These are phyloP conservation scores for Diploscapter pachys DNA, from an alignment of 1,140 invertebrate species.

Conservation along the genomic window DNA sequence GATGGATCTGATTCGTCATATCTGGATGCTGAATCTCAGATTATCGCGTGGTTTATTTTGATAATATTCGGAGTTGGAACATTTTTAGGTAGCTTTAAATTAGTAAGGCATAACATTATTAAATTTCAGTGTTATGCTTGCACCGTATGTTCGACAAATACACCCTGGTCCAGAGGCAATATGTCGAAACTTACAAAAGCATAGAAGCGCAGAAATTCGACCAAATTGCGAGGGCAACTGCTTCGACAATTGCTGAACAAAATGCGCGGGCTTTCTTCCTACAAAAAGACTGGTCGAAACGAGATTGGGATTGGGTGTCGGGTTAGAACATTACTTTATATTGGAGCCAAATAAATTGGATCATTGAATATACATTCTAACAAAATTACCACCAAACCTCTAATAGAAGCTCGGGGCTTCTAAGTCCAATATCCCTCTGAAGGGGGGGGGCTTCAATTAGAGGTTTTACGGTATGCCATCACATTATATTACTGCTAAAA, in stretches of 20 bases:
- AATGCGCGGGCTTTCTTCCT: slow-evolving; percentile 35
- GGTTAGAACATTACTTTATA: slow-evolving; percentile 6
- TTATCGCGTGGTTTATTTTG: slow-evolving; percentile 25
- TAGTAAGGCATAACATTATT: neutral
- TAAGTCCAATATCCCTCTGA: neutral
- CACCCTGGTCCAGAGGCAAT: slow-evolving; percentile 47
- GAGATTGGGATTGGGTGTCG: slow-evolving; percentile 40
- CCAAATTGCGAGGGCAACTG: slow-evolving; percentile 43
- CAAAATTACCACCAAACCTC: neutral
- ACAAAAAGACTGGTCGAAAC: slow-evolving; percentile 34
- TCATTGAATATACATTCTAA: neutral
- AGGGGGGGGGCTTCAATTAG: neutral
- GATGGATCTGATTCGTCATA: slow-evolving; percentile 23
- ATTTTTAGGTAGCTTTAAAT: slow-evolving; percentile 17
- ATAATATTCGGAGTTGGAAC: slow-evolving; percentile 17
- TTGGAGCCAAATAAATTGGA: neutral
- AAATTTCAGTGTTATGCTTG: slow-evolving; percentile 43
- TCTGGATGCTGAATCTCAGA: slow-evolving; percentile 31
- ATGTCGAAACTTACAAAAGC: slow-evolving; percentile 47
- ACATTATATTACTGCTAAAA: neutral
- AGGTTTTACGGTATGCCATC: neutral
- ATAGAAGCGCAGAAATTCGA: slow-evolving; percentile 47
- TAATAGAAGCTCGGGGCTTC: neutral
- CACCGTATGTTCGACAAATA: slow-evolving; percentile 52
- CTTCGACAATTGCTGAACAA: slow-evolving; percentile 31